Evolutionary conservation across 2,888 invertebrate species (phyloP).

Genomic region (Nemapogon koenigi): DNA sequence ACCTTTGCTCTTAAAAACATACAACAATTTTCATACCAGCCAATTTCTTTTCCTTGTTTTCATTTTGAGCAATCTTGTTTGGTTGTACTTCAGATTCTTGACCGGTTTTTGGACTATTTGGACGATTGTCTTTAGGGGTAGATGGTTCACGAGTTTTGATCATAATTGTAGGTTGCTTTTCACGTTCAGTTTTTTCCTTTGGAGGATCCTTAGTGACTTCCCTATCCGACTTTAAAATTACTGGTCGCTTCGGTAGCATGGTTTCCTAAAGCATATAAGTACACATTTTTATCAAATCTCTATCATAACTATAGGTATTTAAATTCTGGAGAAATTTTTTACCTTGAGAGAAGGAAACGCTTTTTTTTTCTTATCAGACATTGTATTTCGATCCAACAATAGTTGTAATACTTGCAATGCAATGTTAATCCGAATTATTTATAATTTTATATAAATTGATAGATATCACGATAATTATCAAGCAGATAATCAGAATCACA

Average conservation of each 20-base stretch:
- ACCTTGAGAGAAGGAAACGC: constrained; percentile 37
- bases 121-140: constrained; percentile 58
- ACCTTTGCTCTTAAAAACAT: too few species aligned
- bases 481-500: too few species aligned
- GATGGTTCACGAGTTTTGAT: constrained; percentile 71
- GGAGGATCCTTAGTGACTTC: constrained; percentile 36
- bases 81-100: constrained; percentile 38
- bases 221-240: constrained; percentile 56
- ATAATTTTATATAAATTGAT: too few species aligned
- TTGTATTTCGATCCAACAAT: too few species aligned
- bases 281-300: too few species aligned
- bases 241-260: constrained; percentile 36
- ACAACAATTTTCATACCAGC: constrained; percentile 28
- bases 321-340: constrained; percentile 9
- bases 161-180: constrained; percentile 71
- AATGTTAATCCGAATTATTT: too few species aligned
- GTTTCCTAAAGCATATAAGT: constrained; percentile 34
- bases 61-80: constrained; percentile 56
- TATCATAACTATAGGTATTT: too few species aligned
- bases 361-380: constrained; percentile 61
- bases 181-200: constrained; percentile 49
- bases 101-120: constrained; percentile 66
- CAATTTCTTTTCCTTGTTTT: constrained; percentile 51
- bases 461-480: too few species aligned
- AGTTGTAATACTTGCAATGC: too few species aligned